These are phyloP conservation scores for Tyrannus savana DNA, from an alignment of 2,113 vertebrate genomes.

Conservation along the genomic window DNA sequence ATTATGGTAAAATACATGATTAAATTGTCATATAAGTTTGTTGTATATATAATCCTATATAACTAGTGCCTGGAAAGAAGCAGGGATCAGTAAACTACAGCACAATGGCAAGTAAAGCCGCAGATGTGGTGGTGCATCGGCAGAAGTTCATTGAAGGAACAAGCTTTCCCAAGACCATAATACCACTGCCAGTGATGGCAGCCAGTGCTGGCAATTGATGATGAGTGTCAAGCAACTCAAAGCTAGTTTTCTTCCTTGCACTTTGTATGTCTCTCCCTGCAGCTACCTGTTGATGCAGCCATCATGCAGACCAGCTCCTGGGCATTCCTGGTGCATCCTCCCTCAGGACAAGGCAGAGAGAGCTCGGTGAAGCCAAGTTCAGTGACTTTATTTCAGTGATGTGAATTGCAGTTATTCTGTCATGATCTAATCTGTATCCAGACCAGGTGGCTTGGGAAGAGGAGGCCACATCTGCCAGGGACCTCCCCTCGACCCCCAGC, in stretches of 20 bases:
- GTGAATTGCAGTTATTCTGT: neutral
- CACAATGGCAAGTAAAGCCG: neutral
- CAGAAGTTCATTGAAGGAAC: neutral
- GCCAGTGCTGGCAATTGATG: rapidly evolving
- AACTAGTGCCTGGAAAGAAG: neutral
- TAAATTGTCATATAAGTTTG: neutral
- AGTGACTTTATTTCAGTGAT: neutral
- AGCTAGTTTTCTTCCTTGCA: neutral
- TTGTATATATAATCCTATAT: neutral
- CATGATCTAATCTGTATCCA: neutral
- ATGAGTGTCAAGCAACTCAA: neutral
- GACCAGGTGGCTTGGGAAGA: neutral
- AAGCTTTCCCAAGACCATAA: neutral
- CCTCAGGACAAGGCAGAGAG: neutral
- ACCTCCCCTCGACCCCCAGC: rapidly evolving
- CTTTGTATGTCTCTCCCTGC: neutral
- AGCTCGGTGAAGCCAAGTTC: rapidly evolving
- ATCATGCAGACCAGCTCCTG: neutral
- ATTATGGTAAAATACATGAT: neutral
- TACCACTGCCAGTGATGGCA: neutral
- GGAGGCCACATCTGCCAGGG: neutral
- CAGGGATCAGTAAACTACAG: neutral
- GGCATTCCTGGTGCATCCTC: rapidly evolving
- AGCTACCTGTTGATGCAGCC: neutral
- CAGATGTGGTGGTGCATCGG: rapidly evolving